Evolutionary conservation across 2,888 invertebrate species (phyloP).

Genomic region (Clostera curtula): DNA sequence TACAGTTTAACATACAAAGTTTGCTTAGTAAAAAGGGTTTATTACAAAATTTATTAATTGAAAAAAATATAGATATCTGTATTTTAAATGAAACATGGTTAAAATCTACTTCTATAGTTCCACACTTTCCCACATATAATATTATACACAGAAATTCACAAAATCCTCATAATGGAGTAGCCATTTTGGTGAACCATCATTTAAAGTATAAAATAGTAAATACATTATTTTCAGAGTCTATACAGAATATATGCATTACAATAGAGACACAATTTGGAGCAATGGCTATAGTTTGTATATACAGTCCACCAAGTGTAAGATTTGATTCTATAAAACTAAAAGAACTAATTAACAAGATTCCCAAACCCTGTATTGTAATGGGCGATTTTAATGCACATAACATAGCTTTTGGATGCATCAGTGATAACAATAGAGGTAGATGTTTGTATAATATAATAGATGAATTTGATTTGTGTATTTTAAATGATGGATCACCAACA

Average conservation of each 20-base stretch:
- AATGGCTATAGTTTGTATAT: conserved; percentile 2
- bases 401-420: conserved; percentile 13
- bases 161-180: no score
- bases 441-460: conserved; percentile 2
- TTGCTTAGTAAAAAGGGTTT: no score
- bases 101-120: no score
- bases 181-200: no score
- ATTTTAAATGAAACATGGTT: no score
- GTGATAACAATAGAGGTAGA: neutral
- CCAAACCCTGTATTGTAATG: neutral
- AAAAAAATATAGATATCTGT: no score
- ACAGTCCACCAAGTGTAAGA: conserved; percentile 1
- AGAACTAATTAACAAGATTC: neutral
- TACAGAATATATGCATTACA: neutral
- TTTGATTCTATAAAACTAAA: neutral
- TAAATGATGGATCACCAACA: conserved; percentile 1
- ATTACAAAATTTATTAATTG: no score
- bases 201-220: conserved; percentile 2
- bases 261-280: neutral
- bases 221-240: conserved; percentile 1
- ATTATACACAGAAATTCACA: no score
- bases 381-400: no score
- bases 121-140: no score
- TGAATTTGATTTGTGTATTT: conserved; percentile 2
- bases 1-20: no score